Base-by-base conservation (phyloP, 2,113 vertebrate genomes). In the Neomonachus schauinslandi region DNA sequence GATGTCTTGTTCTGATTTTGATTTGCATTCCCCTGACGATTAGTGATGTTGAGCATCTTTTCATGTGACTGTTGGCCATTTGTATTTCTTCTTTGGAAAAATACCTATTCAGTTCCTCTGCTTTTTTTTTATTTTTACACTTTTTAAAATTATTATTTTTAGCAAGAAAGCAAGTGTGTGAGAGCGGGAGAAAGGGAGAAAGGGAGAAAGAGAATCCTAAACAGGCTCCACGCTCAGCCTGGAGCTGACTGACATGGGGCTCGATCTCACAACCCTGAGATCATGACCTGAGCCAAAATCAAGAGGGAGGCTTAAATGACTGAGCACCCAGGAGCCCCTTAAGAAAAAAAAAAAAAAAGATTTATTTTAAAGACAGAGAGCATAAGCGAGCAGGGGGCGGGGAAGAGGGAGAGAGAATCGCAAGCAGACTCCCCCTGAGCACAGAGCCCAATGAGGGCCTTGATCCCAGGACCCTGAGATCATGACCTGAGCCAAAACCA, bases 321-420 rank as follows among this genome's bases (percentile, higher is more conserved):
- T 28, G 26, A 63, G 61, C 4, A 28, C 26, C 26, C 24, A 63
- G 61, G 26, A 10, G 11, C 26, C 61, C 26, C 61, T 28, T 31
- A 31, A 63, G 46, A 46, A 46, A 46, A 46, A 46, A 46, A 46
- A 28, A 63, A 63, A 63, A 63, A 14, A 31, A 13, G 18, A 59
- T 59, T 63, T 63, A 31, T 63, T 63, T 63, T 22, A 69, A 15
- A 19, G 67, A 21, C 5, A 65, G 18, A 10, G 33, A 11, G n/a
- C 2, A n/a, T 11, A 4, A 36, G 18, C 1, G n/a, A 71, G 67
- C 8, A 16, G 31, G 67, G n/a, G 1, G 67, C n/a, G 1, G 19
- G 69, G 4, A 21, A 72, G 10, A 24, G 71, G 12, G 36, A 22
- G 21, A 72, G 21, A 72, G 36, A 72, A 11, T 72, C 71, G 24